Evolutionary conservation across 2,113 vertebrate species (phyloP).

Genomic region (Anoplopoma fimbria): DNA sequence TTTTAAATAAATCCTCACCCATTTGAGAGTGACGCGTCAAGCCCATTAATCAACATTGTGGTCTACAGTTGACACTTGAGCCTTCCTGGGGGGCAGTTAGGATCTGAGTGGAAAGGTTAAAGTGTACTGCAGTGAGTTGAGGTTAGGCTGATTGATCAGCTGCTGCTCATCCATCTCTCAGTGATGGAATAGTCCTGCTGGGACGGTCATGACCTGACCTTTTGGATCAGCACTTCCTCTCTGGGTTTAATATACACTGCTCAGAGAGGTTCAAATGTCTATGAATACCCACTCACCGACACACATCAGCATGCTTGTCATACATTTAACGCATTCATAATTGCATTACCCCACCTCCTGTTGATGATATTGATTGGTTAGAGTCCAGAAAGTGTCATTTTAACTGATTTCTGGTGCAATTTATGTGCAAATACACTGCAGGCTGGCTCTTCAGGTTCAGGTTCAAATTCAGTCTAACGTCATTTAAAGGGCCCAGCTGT

Average conservation of each 20-base stretch:
- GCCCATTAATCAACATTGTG: constrained; percentile 13
- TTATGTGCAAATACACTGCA: neutral
- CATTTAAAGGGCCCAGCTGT: constrained; percentile 30
- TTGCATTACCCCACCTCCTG: neutral
- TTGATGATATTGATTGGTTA: constrained; percentile 8
- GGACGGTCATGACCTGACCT: constrained; percentile 62
- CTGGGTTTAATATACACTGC: constrained; percentile 43
- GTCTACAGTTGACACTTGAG: constrained; percentile 7
- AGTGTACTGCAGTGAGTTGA: constrained; percentile 34
- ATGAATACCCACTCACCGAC: neutral
- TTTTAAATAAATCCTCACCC: neutral
- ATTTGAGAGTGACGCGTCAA: neutral
- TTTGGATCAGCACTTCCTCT: constrained; percentile 42
- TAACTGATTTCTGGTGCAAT: constrained; percentile 1
- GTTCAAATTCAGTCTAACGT: constrained; percentile 9
- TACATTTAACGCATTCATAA: constrained; percentile 13
- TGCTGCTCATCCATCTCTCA: constrained; percentile 36
- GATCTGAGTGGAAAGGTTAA: constrained; percentile 68
- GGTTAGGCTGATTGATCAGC: constrained; percentile 61
- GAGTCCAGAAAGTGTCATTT: neutral
- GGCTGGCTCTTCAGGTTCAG: neutral
- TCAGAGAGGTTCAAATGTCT: constrained; percentile 17
- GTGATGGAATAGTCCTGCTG: constrained; percentile 55
- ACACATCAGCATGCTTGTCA: constrained; percentile 13
- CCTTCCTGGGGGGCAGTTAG: constrained; percentile 11